Base-by-base conservation (phyloP, 2,797 vertebrate species). In the Chromis chromis region DNA sequence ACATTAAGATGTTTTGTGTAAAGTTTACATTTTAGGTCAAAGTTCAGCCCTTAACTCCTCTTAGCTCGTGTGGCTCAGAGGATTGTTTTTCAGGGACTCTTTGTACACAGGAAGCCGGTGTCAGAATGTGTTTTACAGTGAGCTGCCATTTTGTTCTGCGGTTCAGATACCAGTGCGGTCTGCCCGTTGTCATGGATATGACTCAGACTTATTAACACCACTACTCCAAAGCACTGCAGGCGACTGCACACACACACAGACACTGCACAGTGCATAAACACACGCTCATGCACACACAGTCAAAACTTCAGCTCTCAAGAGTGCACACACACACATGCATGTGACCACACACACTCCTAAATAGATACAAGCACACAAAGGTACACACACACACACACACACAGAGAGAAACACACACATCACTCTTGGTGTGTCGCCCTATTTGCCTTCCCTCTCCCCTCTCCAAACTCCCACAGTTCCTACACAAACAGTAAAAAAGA, bases 121-220 rank as follows among this genome's bases (percentile, higher is more conserved):
- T 79, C 72, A 64, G 55, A 60, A 48, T 74, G 76, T 83, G 70
- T 75, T 79, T 85, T 81, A 86, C 69, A 86, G 72, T 75, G 50
- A 80, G 85, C 77, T 87, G 86, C 85, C 88, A 91, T 93, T 92
- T 92, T 92, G 88, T 84, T 81, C 83, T 80, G 70, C 77, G 86
- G 86, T 89, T 90, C 83, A 85, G 83, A 83, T 92, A 84, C 93
- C 91, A 81, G 74, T 67, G 81, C 75, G 86, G 85, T 91, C 87
- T 90, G 83, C 88, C 89, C 66, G 93, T 95, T 94, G 92, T 93
- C 92, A 95, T 95, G 95, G 94, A 94, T 93, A 95, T 93, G 78
- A 87, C 84, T 87, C 78, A 86, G 83, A 62, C 60, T 89, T 90
- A 90, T 90, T 92, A 92, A 90, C 89, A 90, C 90, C 73, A 74